Evolutionary conservation across 1,140 invertebrate species (phyloP).

Genomic region (Vanessa atalanta): DNA sequence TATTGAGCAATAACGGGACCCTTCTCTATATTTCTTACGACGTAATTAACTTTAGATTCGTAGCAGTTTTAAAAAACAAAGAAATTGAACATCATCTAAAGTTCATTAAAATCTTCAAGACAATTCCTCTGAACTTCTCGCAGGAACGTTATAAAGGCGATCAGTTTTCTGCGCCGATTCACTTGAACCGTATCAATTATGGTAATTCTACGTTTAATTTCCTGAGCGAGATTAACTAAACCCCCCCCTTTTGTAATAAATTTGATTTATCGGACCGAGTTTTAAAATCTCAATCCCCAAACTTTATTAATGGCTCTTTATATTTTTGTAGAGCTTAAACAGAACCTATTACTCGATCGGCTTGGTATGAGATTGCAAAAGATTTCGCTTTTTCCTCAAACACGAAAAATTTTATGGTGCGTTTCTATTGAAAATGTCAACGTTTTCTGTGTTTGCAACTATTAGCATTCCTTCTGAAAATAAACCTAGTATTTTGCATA

Average conservation of each 20-base stretch:
- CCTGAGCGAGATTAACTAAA: slow-evolving; percentile 72
- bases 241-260: slow-evolving; percentile 65
- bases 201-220: slow-evolving; percentile 78
- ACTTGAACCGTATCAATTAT: slow-evolving; percentile 77
- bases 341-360: slow-evolving; percentile 21
- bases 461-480: too few species aligned
- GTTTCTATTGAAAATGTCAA: too few species aligned
- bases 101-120: slow-evolving; percentile 59
- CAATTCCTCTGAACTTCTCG: slow-evolving; percentile 49
- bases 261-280: slow-evolving; percentile 67
- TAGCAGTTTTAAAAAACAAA: neutral
- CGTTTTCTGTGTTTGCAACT: too few species aligned
- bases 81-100: slow-evolving; percentile 40
- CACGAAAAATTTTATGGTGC: neutral
- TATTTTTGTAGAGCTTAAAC: slow-evolving; percentile 24
- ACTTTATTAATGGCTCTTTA: slow-evolving; percentile 45
- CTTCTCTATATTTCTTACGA: too few species aligned
- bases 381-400: neutral
- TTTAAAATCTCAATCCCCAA: slow-evolving; percentile 49
- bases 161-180: slow-evolving; percentile 74
- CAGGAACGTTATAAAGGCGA: slow-evolving; percentile 59
- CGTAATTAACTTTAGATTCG: neutral
- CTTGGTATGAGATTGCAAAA: neutral
- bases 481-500: too few species aligned
- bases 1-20: too few species aligned